phyloP scores from a whole-genome alignment of 2,888 invertebrate genomes.

The Chirona hameri region DNA sequence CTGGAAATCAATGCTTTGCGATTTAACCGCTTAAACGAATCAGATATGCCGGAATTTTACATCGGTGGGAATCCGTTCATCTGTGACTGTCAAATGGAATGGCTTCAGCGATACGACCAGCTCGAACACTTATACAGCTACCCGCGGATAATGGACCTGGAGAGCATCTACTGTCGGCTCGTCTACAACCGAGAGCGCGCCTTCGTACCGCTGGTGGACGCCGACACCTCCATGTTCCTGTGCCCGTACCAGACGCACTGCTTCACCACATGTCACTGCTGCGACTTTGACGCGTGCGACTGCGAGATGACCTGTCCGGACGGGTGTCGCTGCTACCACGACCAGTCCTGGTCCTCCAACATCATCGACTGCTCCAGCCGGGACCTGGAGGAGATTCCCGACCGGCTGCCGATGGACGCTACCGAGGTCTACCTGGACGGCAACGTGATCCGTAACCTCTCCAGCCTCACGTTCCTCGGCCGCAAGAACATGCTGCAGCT shows the following conservation, averaged over 20 bases:
- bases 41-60: slow-evolving; percentile 73
- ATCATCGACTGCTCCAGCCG: no score
- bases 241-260: no score
- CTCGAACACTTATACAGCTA: slow-evolving; percentile 74
- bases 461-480: slow-evolving; percentile 80
- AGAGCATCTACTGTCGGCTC: no score
- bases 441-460: slow-evolving; percentile 71
- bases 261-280: no score
- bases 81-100: slow-evolving; percentile 88
- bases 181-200: slow-evolving; percentile 70
- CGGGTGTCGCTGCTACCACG: slow-evolving; percentile 83
- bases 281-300: no score
- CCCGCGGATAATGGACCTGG: slow-evolving; percentile 75
- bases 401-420: slow-evolving; percentile 84
- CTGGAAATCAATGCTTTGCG: slow-evolving; percentile 49
- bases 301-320: slow-evolving; percentile 87
- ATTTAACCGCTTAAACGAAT: slow-evolving; percentile 62
- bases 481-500: slow-evolving; percentile 70
- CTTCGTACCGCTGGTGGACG: slow-evolving; percentile 71
- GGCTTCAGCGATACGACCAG: slow-evolving; percentile 80
- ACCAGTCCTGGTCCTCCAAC: no score
- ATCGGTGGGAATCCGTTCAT: slow-evolving; percentile 80
- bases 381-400: slow-evolving; percentile 55
- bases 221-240: slow-evolving; percentile 74
- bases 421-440: no score